Percentiles rank a stretch among this genome's conserved stretches.
Conservation (phyloP, 2,888 invertebrate species). For the Eupeodes latifasciatus region DNA sequence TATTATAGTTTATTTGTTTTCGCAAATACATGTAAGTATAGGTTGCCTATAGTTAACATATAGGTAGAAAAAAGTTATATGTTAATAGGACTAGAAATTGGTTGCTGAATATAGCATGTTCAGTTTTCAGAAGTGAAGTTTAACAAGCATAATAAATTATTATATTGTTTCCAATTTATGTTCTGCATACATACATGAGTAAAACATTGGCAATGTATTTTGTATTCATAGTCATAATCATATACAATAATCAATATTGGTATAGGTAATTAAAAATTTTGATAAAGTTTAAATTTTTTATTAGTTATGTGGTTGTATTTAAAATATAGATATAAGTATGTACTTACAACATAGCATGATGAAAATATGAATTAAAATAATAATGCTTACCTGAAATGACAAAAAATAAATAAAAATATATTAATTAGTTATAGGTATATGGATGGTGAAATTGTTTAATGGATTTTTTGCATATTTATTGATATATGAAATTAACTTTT, state of each 20-base stretch:
- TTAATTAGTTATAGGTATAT: neutral
- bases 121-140: conserved; percentile 16
- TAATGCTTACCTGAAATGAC: conserved; percentile 65
- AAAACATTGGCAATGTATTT: conserved; percentile 1
- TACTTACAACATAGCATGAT: conserved; percentile 8
- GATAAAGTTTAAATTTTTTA: conserved; percentile 20
- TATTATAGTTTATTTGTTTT: conserved; percentile 8
- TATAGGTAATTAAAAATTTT: conserved; percentile 43
- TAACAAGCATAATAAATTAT: conserved; percentile 55
- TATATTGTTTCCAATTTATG: conserved; percentile 43
- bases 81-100: neutral
- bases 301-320: neutral
- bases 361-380: neutral
- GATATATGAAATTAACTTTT: too few relatives aligned
- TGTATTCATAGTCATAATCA: conserved; percentile 18
- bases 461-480: too few relatives aligned
- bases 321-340: neutral
- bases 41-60: too few relatives aligned
- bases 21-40: too few relatives aligned
- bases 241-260: neutral
- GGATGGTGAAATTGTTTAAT: too few relatives aligned
- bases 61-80: too few relatives aligned
- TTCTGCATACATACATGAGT: neutral
- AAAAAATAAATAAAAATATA: conserved; percentile 2
- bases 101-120: conserved; percentile 38